These are phyloP conservation scores for Megalurothrips usitatus DNA, from an alignment of 2,888 invertebrate genomes.

Conservation along the genomic window DNA sequence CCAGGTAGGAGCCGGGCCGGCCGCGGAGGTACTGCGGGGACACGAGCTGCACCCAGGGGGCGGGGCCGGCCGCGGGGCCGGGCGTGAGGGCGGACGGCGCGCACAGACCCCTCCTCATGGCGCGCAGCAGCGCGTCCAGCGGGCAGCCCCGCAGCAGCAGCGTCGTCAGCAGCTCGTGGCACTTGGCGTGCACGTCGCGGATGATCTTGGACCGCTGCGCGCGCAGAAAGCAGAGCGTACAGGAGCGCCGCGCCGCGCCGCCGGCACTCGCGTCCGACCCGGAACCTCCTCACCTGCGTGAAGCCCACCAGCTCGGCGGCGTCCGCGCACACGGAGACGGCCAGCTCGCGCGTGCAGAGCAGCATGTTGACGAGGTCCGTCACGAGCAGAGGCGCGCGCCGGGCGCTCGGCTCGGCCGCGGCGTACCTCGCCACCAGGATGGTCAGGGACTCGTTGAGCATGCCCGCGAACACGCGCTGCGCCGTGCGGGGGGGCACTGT, in stretches of 20 bases:
- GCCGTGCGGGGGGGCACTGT: slow-evolving; percentile 87
- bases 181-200: slow-evolving; percentile 78
- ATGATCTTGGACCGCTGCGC: slow-evolving; percentile 51
- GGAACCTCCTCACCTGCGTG: neutral
- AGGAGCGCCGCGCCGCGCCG: neutral
- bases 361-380: slow-evolving; percentile 73
- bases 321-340: slow-evolving; percentile 58
- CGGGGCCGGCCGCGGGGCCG: neutral
- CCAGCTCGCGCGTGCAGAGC: slow-evolving; percentile 66
- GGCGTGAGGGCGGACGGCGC: neutral
- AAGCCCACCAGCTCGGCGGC: slow-evolving; percentile 55
- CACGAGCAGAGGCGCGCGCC: slow-evolving; percentile 55
- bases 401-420: slow-evolving; percentile 64
- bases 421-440: slow-evolving; percentile 75
- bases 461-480: slow-evolving; percentile 76
- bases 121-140: slow-evolving; percentile 71
- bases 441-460: slow-evolving; percentile 78
- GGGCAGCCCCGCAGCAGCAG: slow-evolving; percentile 70
- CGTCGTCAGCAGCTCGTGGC: slow-evolving; percentile 71
- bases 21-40: slow-evolving; percentile 34
- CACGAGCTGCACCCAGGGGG: slow-evolving; percentile 37
- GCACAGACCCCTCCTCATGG: slow-evolving; percentile 41
- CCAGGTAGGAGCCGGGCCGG: neutral
- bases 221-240: slow-evolving; percentile 40
- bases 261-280: too few relatives aligned